Base-by-base conservation (phyloP, 2,888 invertebrate genomes). In the Lutraria lutraria region DNA sequence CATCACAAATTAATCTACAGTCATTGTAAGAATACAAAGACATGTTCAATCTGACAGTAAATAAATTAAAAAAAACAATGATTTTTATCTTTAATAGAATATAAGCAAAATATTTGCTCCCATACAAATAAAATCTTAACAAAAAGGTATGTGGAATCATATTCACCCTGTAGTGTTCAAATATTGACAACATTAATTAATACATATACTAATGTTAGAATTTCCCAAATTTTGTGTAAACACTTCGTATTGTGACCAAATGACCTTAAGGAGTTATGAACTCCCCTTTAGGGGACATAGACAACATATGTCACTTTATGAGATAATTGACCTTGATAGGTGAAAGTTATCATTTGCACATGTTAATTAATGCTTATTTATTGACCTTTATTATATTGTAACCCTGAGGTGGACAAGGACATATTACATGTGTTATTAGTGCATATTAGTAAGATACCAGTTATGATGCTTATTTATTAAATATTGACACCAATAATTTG, bases 311-410 rank as follows among this genome's bases (percentile, higher is more conserved):
- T 60, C 85, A 80, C 25, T 43, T 80, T 34, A 80, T 85, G 54
- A 85, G 56, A 54, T 85, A 31, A 85, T 25, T 85, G 85, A 54
- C 79, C 80, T 16, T 80, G 80, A 80, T 54, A 53, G 76, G 53
- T 72, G 31, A 34, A 72, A 72, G 52, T 80, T 79, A 85, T 85
- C 85, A 79, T 76, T 54, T 34, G 63, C 81, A 86, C 86, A 76
- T 86, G 81, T 86, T 86, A 86, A 86, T 86, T 81, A 86, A 86
- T 76, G 82, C 72, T 81, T 81, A 56, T 76, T 76, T 76, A 76
- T 31, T 16, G 76, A 31, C 10, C 31, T 16, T 16, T 76, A 76
- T 34, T 34, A 76, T 34, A 34, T 76, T 80, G 12, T 34, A 79
- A 79, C 85, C 85, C 79, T 52, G 31, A 60, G 72, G 85, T 79